Evolutionary conservation across 1,140 invertebrate species (phyloP).

Genomic region (Aphidius ervi): DNA sequence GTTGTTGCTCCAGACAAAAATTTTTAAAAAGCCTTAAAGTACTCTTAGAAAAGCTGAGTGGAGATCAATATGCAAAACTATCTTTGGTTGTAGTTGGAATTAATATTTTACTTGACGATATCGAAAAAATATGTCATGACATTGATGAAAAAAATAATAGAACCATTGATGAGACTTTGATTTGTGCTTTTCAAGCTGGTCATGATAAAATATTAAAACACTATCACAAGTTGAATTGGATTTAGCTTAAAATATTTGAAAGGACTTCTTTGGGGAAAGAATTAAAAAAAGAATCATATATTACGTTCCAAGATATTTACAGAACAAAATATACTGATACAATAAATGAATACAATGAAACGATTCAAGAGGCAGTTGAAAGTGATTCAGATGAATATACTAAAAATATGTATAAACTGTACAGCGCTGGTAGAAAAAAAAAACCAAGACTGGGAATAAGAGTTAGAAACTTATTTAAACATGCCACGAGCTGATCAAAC

Average conservation of each 20-base stretch:
- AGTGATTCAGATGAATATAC: no score
- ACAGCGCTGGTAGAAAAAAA: background rate
- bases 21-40: constrained; percentile 16
- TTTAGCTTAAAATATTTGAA: constrained; percentile 42
- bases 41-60: constrained; percentile 17
- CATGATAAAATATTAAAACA: constrained; percentile 41
- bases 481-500: no score
- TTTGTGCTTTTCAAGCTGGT: constrained; percentile 26
- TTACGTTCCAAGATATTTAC: constrained; percentile 33
- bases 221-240: constrained; percentile 43
- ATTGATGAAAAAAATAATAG: constrained; percentile 13
- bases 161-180: constrained; percentile 14
- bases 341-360: background rate
- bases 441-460: no score
- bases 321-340: background rate
- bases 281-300: constrained; percentile 35
- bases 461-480: no score
- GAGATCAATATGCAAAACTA: constrained; percentile 19
- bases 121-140: constrained; percentile 19
- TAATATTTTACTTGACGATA: constrained; percentile 41
- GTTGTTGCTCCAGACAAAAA: constrained; percentile 12
- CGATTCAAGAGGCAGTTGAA: no score
- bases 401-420: no score
- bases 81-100: constrained; percentile 20
- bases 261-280: constrained; percentile 39